Percentiles rank a stretch among this genome's conserved stretches.
phyloP scores from a whole-genome alignment of 2,797 vertebrate genomes.

The Cynopterus sphinx region DNA sequence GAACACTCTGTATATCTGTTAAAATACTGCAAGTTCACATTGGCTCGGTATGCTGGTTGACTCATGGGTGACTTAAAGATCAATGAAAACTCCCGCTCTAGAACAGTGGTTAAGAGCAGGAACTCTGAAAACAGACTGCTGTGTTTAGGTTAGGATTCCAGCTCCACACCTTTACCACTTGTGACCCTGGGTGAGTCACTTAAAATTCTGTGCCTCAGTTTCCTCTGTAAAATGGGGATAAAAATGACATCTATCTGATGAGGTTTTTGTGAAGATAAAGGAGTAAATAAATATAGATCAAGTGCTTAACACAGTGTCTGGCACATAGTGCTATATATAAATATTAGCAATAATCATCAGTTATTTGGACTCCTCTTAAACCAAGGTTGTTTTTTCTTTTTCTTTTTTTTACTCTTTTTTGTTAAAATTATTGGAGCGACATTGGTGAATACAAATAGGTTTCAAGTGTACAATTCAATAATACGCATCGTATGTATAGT shows the following conservation, averaged over 20 bases:
- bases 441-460: too few species aligned
- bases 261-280: background rate
- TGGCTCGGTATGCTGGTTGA: background rate
- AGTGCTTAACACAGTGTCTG: background rate
- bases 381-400: background rate
- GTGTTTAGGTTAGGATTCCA: background rate
- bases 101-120: background rate
- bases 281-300: background rate
- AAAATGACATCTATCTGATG: background rate
- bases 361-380: conserved; percentile 9
- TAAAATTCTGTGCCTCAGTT: background rate
- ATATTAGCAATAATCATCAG: background rate
- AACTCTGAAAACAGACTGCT: background rate
- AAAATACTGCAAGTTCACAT: background rate
- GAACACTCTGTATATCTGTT: background rate
- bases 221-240: background rate
- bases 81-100: background rate
- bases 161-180: background rate
- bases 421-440: background rate
- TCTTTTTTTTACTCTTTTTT: background rate
- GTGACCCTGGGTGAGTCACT: background rate
- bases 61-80: background rate
- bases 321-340: background rate
- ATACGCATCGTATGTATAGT: too few species aligned
- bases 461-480: too few species aligned